Evolutionary conservation across 2,113 vertebrate species (phyloP), one percentile per base, ranked within the genome.

Genomic region (Jaculus jaculus): DNA sequence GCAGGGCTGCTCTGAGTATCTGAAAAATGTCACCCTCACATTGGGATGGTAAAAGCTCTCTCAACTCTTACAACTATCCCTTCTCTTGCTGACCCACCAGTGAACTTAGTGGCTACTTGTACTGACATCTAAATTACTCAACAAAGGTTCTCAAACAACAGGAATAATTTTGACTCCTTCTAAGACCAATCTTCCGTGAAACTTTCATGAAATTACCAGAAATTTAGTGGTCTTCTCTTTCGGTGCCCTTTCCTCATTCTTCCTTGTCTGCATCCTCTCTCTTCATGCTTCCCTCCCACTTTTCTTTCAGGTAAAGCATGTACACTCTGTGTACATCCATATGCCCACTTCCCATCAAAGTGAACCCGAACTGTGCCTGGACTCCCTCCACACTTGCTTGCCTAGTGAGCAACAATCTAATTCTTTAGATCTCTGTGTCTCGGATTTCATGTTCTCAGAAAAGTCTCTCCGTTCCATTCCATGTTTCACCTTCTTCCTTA

Each of bases 401-500:
- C 6, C 42, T 30, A 78, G 8, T 71, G 34, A 39, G 13, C 37
- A 71, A 23, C 21, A 54, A 26, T 34, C 17, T 65, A 8, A 15
- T 28, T 72, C 71, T 78, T 71, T 42, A 65, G 54, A 18, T 63
- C 21, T 93, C 30, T 73, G 65, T 42, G 17, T 37, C 28, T 30
- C n/a, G 42, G 81, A 20, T 17, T 18, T 87, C 30, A 26, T 3
- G 16, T 71, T 23, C 20, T 51, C 2, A n/a, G 63, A 30, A 88
- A 39, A 42, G 23, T 9, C 5, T 37, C 37, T 2, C 21, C 54
- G 2, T 32, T 0, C 4, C 54, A 2, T 32, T 0, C 4, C 4
- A 3, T 23, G 11, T 21, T 7, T 23, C 23, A 5, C 9, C 32
- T 42, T 80, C 81, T 84, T 78, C 42, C n/a, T 79, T 51, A 39